Evolutionary conservation across 1,140 invertebrate genomes (phyloP).

Genomic region (Drosophila sproati): DNA sequence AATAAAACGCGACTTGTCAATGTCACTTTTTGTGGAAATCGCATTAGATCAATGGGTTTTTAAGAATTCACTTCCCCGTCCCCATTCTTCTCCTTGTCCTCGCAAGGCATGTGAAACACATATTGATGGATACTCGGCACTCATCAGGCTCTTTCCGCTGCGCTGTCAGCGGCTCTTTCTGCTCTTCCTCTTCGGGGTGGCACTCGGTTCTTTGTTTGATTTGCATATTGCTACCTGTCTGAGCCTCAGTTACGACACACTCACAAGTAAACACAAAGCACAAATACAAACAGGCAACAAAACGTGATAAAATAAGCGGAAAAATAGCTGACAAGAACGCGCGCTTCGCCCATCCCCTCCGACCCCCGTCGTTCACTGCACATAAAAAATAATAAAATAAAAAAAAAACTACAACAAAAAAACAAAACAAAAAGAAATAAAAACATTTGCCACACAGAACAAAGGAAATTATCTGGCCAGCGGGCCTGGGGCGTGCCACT

Average conservation of each 20-base stretch:
- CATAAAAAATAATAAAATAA: slow-evolving; percentile 11
- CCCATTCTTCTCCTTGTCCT: too few relatives aligned
- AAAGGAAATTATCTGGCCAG: slow-evolving; percentile 80
- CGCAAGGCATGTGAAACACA: slow-evolving; percentile 63
- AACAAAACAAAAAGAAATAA: slow-evolving; percentile 46
- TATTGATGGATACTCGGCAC: slow-evolving; percentile 51
- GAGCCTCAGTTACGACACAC: slow-evolving; percentile 33
- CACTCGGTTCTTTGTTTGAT: slow-evolving; percentile 64
- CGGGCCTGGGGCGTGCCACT: slow-evolving; percentile 43
- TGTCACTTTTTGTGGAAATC: slow-evolving; percentile 50
- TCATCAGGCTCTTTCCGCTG: slow-evolving; percentile 31
- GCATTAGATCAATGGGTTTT: slow-evolving; percentile 55
- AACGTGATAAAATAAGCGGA: slow-evolving; percentile 72
- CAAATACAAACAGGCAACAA: slow-evolving; percentile 49
- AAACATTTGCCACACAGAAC: slow-evolving; percentile 69
- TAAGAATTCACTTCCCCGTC: background rate
- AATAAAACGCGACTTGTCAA: slow-evolving; percentile 24
- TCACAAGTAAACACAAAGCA: slow-evolving; percentile 53
- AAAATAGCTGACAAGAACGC: slow-evolving; percentile 65
- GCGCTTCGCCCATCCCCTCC: background rate
- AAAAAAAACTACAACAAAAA: slow-evolving; percentile 12
- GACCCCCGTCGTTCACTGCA: background rate
- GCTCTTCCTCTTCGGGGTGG: slow-evolving; percentile 1
- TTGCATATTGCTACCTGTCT: slow-evolving; percentile 79
- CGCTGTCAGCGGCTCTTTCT: slow-evolving; percentile 1